A percentile compares a stretch with the other conserved stretches of the same genome.
Evolutionary conservation across 2,113 vertebrate genomes (phyloP).

Genomic region (Lucifuga dentata): DNA sequence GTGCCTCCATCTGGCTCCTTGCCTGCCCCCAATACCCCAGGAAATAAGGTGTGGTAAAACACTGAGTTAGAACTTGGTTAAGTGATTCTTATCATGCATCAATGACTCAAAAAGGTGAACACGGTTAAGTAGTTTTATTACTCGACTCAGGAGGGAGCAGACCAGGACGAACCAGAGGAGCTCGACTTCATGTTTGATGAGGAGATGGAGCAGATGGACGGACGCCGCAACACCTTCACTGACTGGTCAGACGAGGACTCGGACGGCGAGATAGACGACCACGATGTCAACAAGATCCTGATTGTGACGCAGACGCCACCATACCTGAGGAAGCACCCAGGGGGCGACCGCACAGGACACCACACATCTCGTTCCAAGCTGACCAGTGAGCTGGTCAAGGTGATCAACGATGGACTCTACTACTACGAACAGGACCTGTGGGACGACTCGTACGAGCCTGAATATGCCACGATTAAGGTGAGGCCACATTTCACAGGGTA

Average conservation of each 20-base stretch:
- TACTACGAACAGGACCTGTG: slow-evolving; percentile 98
- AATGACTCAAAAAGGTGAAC: too few relatives aligned
- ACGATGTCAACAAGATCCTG: slow-evolving; percentile 98
- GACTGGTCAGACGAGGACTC: slow-evolving; percentile 98
- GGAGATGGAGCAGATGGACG: slow-evolving; percentile 98
- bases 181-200: slow-evolving; percentile 98
- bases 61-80: too few relatives aligned
- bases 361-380: slow-evolving; percentile 95
- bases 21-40: slow-evolving; percentile 39
- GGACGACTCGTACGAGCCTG: slow-evolving; percentile 95
- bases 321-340: slow-evolving; percentile 95
- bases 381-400: slow-evolving; percentile 92
- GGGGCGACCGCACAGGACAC: slow-evolving; percentile 95
- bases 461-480: slow-evolving; percentile 99
- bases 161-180: slow-evolving; percentile 95
- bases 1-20: slow-evolving; percentile 66
- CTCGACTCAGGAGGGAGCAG: slow-evolving; percentile 75
- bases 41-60: slow-evolving; percentile 71
- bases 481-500: too few relatives aligned
- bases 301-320: slow-evolving; percentile 98
- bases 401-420: slow-evolving; percentile 97
- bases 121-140: too few relatives aligned
- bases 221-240: slow-evolving; percentile 96
- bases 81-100: too few relatives aligned
- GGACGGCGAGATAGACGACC: slow-evolving; percentile 95